These are phyloP conservation scores for Ecliptopera silaceata DNA, from an alignment of 2,888 invertebrate genomes.

Conservation along the genomic window DNA sequence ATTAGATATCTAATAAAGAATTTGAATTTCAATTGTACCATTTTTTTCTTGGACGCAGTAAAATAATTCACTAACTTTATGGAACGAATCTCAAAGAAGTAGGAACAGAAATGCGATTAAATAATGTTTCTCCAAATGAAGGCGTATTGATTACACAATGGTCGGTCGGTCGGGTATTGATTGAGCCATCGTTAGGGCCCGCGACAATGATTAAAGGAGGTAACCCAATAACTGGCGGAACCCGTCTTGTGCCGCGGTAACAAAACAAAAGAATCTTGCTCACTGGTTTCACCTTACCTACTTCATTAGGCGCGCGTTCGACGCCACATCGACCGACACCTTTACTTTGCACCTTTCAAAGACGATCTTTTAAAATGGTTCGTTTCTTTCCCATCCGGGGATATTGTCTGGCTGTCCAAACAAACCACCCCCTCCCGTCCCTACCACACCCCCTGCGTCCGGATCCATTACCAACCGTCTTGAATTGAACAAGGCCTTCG, in stretches of 20 bases:
- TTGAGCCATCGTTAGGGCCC: constrained; percentile 53
- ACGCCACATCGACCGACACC: constrained; percentile 41
- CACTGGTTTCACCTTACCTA: constrained; percentile 66
- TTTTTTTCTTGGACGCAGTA: background rate
- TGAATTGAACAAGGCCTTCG: constrained; percentile 42
- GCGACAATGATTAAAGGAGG: constrained; percentile 74
- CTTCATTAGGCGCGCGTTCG: constrained; percentile 66
- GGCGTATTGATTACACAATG: constrained; percentile 73
- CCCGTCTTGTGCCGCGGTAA: constrained; percentile 49
- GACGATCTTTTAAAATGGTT: constrained; percentile 53
- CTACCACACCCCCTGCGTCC: constrained; percentile 41
- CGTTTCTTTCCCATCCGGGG: constrained; percentile 62
- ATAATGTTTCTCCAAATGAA: constrained; percentile 58
- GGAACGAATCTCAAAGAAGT: constrained; percentile 32
- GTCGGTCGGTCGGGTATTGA: constrained; percentile 51
- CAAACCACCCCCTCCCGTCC: constrained; percentile 39
- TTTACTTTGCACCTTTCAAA: constrained; percentile 49
- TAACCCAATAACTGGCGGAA: constrained; percentile 72
- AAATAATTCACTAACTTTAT: constrained; percentile 18
- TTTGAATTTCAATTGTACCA: no score
- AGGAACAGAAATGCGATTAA: constrained; percentile 49
- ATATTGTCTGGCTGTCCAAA: constrained; percentile 69
- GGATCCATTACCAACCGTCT: constrained; percentile 52
- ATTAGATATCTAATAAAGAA: no score
- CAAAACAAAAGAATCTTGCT: constrained; percentile 66